These are phyloP conservation scores for Geococcyx californianus DNA, from an alignment of 2,113 vertebrate species.

Conservation along the genomic window DNA sequence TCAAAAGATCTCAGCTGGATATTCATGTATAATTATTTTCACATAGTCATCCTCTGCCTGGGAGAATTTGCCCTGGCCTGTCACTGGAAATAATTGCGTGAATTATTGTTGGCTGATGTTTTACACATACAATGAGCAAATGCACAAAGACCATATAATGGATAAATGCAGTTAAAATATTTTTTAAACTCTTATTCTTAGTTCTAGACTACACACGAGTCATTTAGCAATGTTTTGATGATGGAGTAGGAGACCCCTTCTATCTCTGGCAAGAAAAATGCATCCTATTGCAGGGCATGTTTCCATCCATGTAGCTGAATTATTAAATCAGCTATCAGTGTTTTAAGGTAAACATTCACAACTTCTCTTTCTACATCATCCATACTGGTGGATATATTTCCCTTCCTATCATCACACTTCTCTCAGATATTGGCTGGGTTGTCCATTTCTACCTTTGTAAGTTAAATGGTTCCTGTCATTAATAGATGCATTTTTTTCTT, in stretches of 20 bases:
- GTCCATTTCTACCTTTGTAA: background rate
- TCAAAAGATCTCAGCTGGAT: conserved; percentile 15
- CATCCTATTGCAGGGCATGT: background rate
- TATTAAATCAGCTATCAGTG: background rate
- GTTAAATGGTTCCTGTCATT: background rate
- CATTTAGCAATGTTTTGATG: background rate
- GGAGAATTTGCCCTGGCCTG: background rate
- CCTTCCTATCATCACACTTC: background rate
- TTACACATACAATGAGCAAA: background rate
- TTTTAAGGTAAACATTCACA: background rate
- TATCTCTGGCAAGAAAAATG: background rate
- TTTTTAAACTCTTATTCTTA: background rate
- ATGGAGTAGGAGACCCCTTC: background rate
- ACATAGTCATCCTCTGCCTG: background rate
- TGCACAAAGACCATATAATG: background rate
- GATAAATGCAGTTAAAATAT: background rate
- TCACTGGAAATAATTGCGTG: background rate
- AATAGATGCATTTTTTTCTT: background rate
- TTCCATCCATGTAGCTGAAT: background rate
- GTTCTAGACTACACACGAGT: background rate
- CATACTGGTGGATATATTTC: background rate
- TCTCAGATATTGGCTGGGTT: background rate
- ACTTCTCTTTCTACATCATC: background rate
- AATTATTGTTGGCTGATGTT: conserved; percentile 1
- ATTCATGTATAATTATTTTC: conserved; percentile 1